phyloP scores from a whole-genome alignment of 2,797 vertebrate genomes.

The Poeciliopsis paucimaculata region DNA sequence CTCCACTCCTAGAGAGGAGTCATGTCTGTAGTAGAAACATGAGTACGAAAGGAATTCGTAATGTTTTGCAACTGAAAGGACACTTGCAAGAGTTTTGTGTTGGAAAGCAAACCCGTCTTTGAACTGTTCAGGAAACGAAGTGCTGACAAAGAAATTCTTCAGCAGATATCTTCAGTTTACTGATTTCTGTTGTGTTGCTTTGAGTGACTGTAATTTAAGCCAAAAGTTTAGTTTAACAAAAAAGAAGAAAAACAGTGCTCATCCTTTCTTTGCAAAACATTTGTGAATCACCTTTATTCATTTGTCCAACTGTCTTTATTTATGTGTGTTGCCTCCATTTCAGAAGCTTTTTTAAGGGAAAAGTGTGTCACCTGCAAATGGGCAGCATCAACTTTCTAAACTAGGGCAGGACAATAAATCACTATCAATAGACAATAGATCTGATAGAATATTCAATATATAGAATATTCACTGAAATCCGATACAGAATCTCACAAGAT shows the following conservation, averaged over 20 bases:
- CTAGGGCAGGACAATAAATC: no score
- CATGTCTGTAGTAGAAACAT: constrained; percentile 10
- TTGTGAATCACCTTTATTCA: neutral
- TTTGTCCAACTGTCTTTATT: constrained; percentile 6
- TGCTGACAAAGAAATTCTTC: neutral
- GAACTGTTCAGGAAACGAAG: neutral
- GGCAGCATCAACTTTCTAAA: no score
- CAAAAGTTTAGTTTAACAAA: neutral
- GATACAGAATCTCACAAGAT: no score
- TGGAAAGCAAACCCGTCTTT: neutral
- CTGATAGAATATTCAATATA: no score
- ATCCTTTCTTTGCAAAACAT: neutral
- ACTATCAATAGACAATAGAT: no score
- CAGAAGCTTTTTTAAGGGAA: neutral
- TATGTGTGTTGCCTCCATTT: neutral
- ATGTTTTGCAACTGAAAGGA: constrained; percentile 12
- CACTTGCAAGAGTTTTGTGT: constrained; percentile 5
- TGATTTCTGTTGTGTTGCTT: neutral
- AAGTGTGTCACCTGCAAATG: neutral
- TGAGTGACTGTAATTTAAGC: neutral
- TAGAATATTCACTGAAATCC: no score
- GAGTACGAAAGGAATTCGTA: neutral
- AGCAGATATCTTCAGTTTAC: neutral
- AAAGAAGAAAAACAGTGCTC: neutral
- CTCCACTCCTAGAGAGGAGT: constrained; percentile 12